Conservation (phyloP, 1,140 invertebrate species). For the Macrobrachium nipponense region DNA sequence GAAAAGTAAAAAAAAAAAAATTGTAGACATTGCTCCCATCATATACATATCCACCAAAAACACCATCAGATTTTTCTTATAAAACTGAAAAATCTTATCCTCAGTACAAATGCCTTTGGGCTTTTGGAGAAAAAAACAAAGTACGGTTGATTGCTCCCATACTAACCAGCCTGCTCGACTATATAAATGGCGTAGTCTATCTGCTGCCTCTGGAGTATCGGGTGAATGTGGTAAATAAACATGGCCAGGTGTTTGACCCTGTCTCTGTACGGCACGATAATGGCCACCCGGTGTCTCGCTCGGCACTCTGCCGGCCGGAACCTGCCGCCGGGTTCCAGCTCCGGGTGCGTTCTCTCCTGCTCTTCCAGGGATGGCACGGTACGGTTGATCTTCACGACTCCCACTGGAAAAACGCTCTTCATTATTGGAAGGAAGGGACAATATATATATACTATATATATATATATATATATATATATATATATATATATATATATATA, state of each 20-base stretch:
- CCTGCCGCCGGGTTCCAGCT: conserved; percentile 75
- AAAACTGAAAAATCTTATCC: background rate
- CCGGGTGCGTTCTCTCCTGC: conserved; percentile 30
- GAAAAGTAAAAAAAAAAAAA: no score
- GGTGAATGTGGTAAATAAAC: conserved; percentile 67
- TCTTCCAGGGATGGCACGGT: conserved; percentile 26
- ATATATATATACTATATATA: no score
- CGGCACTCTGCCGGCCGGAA: conserved; percentile 82
- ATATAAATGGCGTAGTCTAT: conserved; percentile 94
- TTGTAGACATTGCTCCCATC: no score
- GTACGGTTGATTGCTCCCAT: no score
- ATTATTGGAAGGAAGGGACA: background rate
- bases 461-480: background rate
- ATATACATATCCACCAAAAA: no score
- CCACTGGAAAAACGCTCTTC: conserved; percentile 9
- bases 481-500: background rate
- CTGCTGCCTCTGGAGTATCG: conserved; percentile 89
- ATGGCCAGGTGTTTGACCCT: conserved; percentile 77
- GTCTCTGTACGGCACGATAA: conserved; percentile 90
- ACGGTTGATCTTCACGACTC: conserved; percentile 27
- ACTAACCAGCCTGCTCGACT: conserved; percentile 86
- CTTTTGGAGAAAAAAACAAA: background rate
- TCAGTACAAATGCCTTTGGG: background rate
- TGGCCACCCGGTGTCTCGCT: conserved; percentile 83
- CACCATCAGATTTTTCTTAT: background rate